Evolutionary conservation across 2,888 invertebrate genomes (phyloP).

Genomic region (Diadegma fenestrale): DNA sequence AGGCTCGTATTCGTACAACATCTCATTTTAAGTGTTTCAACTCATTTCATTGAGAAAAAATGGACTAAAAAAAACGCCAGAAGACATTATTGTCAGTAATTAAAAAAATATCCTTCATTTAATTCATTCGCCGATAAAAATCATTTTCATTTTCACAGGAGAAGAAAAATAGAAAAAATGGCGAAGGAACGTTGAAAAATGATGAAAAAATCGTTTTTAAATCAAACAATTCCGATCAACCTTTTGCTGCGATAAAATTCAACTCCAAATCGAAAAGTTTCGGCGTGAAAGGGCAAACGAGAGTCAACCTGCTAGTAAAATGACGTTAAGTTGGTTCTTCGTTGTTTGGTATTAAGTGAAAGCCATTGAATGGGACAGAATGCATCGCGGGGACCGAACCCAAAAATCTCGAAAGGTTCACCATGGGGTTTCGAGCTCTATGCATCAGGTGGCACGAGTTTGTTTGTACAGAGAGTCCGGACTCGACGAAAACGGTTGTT

Average conservation of each 20-base stretch:
- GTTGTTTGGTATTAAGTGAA: conserved; percentile 30
- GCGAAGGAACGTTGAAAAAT: not conserved
- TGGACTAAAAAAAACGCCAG: not conserved
- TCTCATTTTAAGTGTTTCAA: not conserved
- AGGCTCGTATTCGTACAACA: not conserved
- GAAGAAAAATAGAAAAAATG: not conserved
- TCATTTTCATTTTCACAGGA: not conserved
- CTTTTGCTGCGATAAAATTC: not conserved
- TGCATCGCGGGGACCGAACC: conserved; percentile 15
- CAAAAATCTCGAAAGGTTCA: conserved; percentile 41
- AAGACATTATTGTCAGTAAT: not conserved
- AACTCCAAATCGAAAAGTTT: not conserved
- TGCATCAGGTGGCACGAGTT: not conserved
- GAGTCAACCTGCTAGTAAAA: conserved; percentile 11
- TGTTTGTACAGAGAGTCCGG: not conserved
- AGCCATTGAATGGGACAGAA: conserved; percentile 19
- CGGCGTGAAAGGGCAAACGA: not conserved
- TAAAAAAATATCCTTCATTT: not conserved
- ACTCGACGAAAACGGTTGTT: conserved; percentile 27
- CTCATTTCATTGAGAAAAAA: not conserved
- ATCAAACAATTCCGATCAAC: not conserved
- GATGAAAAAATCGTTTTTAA: not conserved
- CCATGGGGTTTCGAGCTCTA: conserved; percentile 23
- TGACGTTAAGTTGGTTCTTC: not conserved
- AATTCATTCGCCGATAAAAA: not conserved